These are phyloP conservation scores for Chrysotoxum bicinctum DNA, from an alignment of 2,888 invertebrate species.

Conservation along the genomic window DNA sequence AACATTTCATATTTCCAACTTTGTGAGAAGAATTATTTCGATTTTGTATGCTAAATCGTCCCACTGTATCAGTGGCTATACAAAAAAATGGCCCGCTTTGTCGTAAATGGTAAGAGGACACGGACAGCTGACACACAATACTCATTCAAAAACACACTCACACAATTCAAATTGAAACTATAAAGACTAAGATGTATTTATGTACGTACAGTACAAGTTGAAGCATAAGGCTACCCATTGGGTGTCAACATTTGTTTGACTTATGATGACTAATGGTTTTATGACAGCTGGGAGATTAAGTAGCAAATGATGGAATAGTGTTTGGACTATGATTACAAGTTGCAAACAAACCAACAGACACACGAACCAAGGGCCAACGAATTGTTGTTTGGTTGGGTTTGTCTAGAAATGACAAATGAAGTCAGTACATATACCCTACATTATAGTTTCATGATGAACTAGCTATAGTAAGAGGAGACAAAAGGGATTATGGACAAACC, in stretches of 20 bases:
- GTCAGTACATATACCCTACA: not conserved
- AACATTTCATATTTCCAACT: too few relatives aligned
- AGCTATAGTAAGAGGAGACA: constrained; percentile 7
- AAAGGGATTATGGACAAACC: constrained; percentile 49
- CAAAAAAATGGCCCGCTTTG: not conserved
- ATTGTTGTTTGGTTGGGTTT: constrained; percentile 8
- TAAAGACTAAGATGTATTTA: constrained; percentile 12
- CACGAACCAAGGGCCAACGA: not conserved
- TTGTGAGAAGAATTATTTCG: not conserved
- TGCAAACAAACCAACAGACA: constrained; percentile 14
- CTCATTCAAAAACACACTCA: not conserved
- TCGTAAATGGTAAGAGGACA: not conserved
- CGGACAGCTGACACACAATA: constrained; percentile 20
- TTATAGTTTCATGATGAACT: constrained; percentile 30
- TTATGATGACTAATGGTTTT: constrained; percentile 68
- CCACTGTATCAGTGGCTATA: not conserved
- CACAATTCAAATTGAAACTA: constrained; percentile 26
- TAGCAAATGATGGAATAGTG: constrained; percentile 60
- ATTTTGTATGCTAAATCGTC: not conserved
- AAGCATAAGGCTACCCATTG: constrained; percentile 21
- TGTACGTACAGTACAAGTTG: constrained; percentile 3
- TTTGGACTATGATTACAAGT: constrained; percentile 48
- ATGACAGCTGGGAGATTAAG: constrained; percentile 68
- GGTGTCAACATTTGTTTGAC: constrained; percentile 69
- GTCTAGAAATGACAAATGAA: constrained; percentile 47